Conservation (phyloP, 2,113 vertebrate genomes). For the Corvus hawaiiensis region DNA sequence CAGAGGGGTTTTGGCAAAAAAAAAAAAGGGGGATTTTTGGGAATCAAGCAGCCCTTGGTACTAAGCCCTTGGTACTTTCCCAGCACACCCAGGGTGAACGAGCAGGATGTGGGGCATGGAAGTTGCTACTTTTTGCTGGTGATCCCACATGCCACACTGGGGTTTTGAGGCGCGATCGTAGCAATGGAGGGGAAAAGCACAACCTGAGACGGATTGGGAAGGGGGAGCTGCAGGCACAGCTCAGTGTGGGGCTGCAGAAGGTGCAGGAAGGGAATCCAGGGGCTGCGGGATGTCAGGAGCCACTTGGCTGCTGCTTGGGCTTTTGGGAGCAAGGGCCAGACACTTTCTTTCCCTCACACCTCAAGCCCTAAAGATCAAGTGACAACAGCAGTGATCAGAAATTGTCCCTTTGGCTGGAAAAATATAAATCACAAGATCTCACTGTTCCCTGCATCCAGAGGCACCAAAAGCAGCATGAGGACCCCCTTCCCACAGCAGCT, state of each 20-base stretch:
- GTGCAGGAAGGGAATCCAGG: neutral
- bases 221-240: neutral
- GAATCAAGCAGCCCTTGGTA: neutral
- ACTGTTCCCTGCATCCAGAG: fast-evolving
- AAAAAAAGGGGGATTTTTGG: neutral
- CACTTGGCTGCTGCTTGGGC: neutral
- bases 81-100: fast-evolving
- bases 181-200: neutral
- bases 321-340: neutral
- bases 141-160: neutral
- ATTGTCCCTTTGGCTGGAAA: neutral
- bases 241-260: neutral
- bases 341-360: neutral
- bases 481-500: neutral
- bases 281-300: fast-evolving
- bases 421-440: neutral
- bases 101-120: neutral
- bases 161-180: fast-evolving
- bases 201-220: neutral
- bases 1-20: fast-evolving
- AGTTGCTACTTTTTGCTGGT: neutral
- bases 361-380: neutral
- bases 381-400: neutral
- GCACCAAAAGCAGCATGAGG: neutral
- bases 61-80: neutral